Percentiles rank a stretch among this genome's conserved stretches.
Conservation (phyloP, 2,888 invertebrate species). For the Cantharis rufa region DNA sequence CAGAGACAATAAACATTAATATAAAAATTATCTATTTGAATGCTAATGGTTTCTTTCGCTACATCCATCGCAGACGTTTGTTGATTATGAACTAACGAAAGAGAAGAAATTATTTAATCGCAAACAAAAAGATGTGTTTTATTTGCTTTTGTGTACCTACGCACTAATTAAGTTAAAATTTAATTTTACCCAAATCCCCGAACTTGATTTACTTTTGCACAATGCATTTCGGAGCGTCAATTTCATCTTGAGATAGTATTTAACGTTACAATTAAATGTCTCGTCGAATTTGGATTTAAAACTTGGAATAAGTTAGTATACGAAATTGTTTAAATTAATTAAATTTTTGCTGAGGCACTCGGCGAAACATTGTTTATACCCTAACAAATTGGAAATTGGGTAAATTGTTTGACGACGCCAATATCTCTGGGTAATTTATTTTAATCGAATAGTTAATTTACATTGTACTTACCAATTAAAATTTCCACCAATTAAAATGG, state of each 20-base stretch:
- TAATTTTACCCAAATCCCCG: not conserved
- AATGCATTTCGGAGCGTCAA: not conserved
- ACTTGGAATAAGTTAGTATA: not conserved
- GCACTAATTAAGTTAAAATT: not conserved
- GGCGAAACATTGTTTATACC: not conserved
- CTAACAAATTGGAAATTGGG: not conserved
- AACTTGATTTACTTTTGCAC: not conserved
- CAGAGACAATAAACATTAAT: conserved; percentile 36
- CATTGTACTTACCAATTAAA: conserved; percentile 24
- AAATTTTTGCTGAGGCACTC: not conserved
- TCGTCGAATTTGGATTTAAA: not conserved
- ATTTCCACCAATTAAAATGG: conserved; percentile 20
- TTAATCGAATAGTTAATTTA: conserved; percentile 5
- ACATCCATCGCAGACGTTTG: not conserved
- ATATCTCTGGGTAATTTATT: conserved; percentile 13
- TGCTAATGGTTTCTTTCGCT: conserved; percentile 19
- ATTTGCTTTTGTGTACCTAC: not conserved
- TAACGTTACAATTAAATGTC: not conserved
- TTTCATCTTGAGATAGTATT: not conserved
- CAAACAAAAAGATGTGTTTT: not conserved
- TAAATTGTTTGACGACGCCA: not conserved
- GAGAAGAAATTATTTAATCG: not conserved
- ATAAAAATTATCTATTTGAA: conserved; percentile 34
- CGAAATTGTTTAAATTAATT: not conserved
- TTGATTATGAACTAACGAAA: not conserved